phyloP scores from a whole-genome alignment of 2,888 invertebrate species.

The Palloptera scutellata region DNA sequence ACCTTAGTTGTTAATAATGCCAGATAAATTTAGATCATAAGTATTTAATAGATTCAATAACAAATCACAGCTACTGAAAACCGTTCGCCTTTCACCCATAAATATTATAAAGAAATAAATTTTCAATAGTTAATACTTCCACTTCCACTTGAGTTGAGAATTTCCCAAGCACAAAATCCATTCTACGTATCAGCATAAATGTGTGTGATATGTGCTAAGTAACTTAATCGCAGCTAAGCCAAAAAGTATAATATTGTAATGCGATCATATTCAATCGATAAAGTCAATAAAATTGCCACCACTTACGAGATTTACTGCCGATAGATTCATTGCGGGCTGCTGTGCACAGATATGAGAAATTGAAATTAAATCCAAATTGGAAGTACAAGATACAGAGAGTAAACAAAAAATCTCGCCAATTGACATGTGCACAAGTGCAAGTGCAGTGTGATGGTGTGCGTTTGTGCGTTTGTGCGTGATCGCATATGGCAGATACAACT shows the following conservation, averaged over 20 bases:
- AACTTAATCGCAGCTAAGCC: too few relatives aligned
- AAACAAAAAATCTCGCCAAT: constrained; percentile 26
- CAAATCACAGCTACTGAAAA: too few relatives aligned
- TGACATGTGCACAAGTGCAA: constrained; percentile 38
- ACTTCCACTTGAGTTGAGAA: too few relatives aligned
- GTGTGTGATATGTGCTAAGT: too few relatives aligned
- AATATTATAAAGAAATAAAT: too few relatives aligned
- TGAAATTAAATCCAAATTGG: constrained; percentile 6
- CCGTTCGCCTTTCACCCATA: too few relatives aligned
- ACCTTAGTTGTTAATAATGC: too few relatives aligned
- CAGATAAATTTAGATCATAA: too few relatives aligned
- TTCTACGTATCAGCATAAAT: too few relatives aligned
- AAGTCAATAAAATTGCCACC: constrained; percentile 25
- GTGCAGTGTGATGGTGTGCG: constrained; percentile 12
- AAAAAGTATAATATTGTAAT: constrained; percentile 1
- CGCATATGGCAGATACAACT: constrained; percentile 28
- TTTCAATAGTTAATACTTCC: too few relatives aligned
- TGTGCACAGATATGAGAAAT: not conserved
- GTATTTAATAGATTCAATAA: too few relatives aligned
- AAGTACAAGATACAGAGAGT: constrained; percentile 2
- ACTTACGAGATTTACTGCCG: not conserved
- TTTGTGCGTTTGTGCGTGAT: constrained; percentile 25
- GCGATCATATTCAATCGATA: constrained; percentile 18
- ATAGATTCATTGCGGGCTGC: not conserved
- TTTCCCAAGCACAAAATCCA: too few relatives aligned